phyloP scores from a whole-genome alignment of 2,113 vertebrate genomes.

The Calyptomena viridis region DNA sequence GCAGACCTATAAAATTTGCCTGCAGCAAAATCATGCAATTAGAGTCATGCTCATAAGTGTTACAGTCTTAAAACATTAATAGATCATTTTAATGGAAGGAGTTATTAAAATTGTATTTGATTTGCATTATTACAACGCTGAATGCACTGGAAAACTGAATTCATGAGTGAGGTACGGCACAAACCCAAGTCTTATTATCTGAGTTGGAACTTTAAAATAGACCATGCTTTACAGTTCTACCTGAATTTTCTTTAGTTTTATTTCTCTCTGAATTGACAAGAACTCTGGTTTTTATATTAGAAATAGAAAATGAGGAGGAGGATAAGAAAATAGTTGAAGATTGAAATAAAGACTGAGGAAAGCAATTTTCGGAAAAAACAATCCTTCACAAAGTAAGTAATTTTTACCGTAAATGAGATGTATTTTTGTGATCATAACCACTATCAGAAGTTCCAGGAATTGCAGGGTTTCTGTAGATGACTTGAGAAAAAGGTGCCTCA shows the following conservation, averaged over 20 bases:
- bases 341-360: constrained; percentile 66
- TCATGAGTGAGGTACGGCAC: not conserved
- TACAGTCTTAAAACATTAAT: constrained; percentile 68
- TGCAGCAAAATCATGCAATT: constrained; percentile 67
- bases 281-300: not conserved
- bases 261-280: constrained; percentile 34
- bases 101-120: constrained; percentile 78
- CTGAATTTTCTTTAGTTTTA: constrained; percentile 42
- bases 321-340: constrained; percentile 1
- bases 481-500: constrained; percentile 58
- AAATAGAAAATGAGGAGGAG: constrained; percentile 14
- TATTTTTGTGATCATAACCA: not conserved
- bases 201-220: constrained; percentile 16
- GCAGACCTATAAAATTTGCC: constrained; percentile 66
- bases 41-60: constrained; percentile 70
- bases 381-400: constrained; percentile 55
- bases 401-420: constrained; percentile 64
- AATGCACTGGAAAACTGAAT: constrained; percentile 31
- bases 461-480: constrained; percentile 12
- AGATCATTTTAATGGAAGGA: constrained; percentile 73
- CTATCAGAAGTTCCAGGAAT: not conserved
- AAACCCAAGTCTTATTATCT: not conserved
- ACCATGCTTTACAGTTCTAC: not conserved
- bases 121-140: constrained; percentile 70
- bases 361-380: constrained; percentile 72